Conservation (phyloP, 2,888 invertebrate genomes). For the Drosophila testacea region DNA sequence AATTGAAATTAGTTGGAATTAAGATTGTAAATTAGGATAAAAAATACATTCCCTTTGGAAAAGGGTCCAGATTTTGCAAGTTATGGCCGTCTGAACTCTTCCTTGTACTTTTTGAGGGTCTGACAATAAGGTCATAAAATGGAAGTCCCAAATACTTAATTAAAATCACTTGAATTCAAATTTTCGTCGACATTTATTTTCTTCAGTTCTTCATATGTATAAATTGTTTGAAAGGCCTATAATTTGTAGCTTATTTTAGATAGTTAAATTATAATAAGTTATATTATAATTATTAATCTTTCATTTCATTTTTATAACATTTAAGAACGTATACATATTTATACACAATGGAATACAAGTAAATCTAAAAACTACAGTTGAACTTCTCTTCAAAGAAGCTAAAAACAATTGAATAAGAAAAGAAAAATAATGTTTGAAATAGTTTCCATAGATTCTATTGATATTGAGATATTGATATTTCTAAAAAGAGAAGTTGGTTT, state of each 20-base stretch:
- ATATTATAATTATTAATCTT: conserved; percentile 7
- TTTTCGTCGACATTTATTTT: conserved; percentile 3
- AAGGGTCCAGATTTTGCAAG: no score
- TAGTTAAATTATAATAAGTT: conserved; percentile 11
- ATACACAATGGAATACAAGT: conserved; percentile 14
- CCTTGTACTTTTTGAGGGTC: no score
- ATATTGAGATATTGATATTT: not conserved
- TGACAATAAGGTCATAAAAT: no score
- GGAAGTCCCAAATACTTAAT: no score
- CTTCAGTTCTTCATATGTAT: conserved; percentile 4
- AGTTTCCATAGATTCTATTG: not conserved
- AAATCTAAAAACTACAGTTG: not conserved
- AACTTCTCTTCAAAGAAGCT: conserved; percentile 2
- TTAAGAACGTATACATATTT: conserved; percentile 24
- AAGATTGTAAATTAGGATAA: no score
- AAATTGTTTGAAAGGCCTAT: conserved; percentile 10
- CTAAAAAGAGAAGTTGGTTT: not conserved
- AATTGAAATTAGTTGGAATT: no score
- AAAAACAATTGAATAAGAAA: not conserved
- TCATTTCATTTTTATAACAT: conserved; percentile 21
- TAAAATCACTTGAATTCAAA: not conserved
- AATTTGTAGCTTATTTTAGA: conserved; percentile 5
- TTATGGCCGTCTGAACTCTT: no score
- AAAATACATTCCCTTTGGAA: no score
- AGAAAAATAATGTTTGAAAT: no score